Base-by-base conservation (phyloP, 2,888 invertebrate species). In the Sphaeridia pumilis region DNA sequence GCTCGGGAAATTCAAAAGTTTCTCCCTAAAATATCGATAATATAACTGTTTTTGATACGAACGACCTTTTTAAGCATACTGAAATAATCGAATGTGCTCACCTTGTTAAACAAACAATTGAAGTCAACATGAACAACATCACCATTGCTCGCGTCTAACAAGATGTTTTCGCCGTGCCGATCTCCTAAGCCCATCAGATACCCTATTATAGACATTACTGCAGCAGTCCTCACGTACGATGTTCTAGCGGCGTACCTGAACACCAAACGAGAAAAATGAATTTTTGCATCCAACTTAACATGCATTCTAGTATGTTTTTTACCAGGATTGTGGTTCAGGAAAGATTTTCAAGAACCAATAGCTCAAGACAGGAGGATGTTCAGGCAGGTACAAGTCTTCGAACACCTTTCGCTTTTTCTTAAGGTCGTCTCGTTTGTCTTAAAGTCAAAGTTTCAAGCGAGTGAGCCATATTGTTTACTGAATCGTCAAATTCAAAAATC, bases 111-210 rank as follows among this genome's bases (percentile, higher is more conserved):
- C 17, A 99, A 74, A 68, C 94, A 93, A 72, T 94, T 97, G 71
- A 95, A 97, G 72, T 98, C 98, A 0, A 98, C 97, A 70, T 99
- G 98, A 0, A 98, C 86, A 0, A 84, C 81, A 69, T 97, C 93
- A 0, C 98, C 98, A 65, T 83, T 87, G 1, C 81, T 85, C 0
- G 87, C 82, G 72, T 98, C 95, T 63, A 97, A 79, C 5, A 92
- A 77, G 67, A 98, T 88, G 71, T 97, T 97, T 73, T 95, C 63
- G 25, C 93, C 92, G 68, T 95, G 90, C 14, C 98, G 79, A 73
- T 98, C 98, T 12, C 98, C 98, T 14, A 98, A 76, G 1, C 93
- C 93, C 51, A 94, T 77, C 65, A 92, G 84, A 67, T 88, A 92
- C 46, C 94, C 93, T 55, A 92, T 87, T 79, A 97, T 93, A 1